These are phyloP conservation scores for Heliconius charithonia DNA, from an alignment of 2,888 invertebrate species.

Conservation along the genomic window DNA sequence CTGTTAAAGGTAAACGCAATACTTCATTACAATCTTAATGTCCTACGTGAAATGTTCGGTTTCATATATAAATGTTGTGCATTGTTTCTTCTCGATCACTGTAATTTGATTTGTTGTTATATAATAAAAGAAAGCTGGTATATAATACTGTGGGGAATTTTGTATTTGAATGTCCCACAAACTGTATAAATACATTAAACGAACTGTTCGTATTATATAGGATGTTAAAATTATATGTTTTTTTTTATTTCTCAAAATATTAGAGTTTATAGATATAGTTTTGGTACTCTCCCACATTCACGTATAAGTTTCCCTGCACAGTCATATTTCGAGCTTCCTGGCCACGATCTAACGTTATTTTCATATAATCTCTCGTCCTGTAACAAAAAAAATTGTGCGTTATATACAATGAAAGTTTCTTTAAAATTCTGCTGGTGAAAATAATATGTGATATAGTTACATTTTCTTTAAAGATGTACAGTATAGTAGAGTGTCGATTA, in stretches of 20 bases:
- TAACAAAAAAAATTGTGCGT: background rate
- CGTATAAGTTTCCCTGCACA: too few relatives aligned
- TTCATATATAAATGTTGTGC: background rate
- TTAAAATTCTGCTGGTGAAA: background rate
- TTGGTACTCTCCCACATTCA: too few relatives aligned
- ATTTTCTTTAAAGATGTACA: too few relatives aligned
- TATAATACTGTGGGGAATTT: too few relatives aligned
- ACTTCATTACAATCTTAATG: background rate
- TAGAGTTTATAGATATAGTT: too few relatives aligned
- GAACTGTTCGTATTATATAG: background rate
- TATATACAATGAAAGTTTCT: background rate
- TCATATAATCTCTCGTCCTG: background rate
- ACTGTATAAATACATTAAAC: too few relatives aligned
- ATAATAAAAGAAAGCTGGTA: too few relatives aligned
- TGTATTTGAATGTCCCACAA: too few relatives aligned
- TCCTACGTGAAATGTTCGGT: background rate
- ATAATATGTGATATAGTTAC: background rate
- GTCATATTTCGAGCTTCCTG: too few relatives aligned
- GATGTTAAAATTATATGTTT: background rate
- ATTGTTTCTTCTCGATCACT: background rate
- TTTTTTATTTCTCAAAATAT: too few relatives aligned
- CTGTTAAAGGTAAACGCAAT: slow-evolving; percentile 9
- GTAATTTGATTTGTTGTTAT: too few relatives aligned
- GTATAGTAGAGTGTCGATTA: too few relatives aligned
- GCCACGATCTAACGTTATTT: background rate